Base-by-base conservation (phyloP, 1,140 invertebrate genomes). In the Aricia agestis region DNA sequence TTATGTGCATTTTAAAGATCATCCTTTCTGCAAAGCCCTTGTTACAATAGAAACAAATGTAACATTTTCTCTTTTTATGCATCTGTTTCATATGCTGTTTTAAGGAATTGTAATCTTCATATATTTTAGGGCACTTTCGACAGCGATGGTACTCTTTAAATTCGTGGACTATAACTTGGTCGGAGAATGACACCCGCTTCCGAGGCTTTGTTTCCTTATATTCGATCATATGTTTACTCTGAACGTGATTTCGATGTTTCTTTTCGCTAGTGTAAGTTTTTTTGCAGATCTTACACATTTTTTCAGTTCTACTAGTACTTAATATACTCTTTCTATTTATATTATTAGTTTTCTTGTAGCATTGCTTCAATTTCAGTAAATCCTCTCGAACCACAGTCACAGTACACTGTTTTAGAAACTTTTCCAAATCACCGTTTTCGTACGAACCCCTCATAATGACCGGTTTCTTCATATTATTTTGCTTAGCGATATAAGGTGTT, bases 1-100 rank as follows among this genome's bases (percentile, higher is more conserved):
- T 87, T 13, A 91, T 85, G 69, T 90, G 88, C 0, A 87, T 78
- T 79, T 91, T 91, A 36, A 91, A 89, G 45, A 90, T 82, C 73
- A 81, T 85, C 58, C 87, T 73, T 70, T 90, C 86, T 6, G 83
- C 74, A 76, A 90, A 90, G 9, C 81, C 82, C 66, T 84, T 90
- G 17, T 78, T 74, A 57, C 88, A 90, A 67, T 90, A 90, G 71
- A 85, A 68, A 59, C 88, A 90, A 41, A 89, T 84, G 65, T 89
- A 90, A 59, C 85, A 87, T 78, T 85, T 88, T 18, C 85, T 81
- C 72, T 89, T 89, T 66, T 83, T 89, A n/a, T 90, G 88, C 3
- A 68, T 57, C 6, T 73, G 61, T 70, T 85, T 87, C 81, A 83
- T 85, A n/a, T 90, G 88, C 0, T 25, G n/a, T 65, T 83, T 86